Conservation (phyloP, 2,888 invertebrate genomes). For the Chromoteleia sp. region DNA sequence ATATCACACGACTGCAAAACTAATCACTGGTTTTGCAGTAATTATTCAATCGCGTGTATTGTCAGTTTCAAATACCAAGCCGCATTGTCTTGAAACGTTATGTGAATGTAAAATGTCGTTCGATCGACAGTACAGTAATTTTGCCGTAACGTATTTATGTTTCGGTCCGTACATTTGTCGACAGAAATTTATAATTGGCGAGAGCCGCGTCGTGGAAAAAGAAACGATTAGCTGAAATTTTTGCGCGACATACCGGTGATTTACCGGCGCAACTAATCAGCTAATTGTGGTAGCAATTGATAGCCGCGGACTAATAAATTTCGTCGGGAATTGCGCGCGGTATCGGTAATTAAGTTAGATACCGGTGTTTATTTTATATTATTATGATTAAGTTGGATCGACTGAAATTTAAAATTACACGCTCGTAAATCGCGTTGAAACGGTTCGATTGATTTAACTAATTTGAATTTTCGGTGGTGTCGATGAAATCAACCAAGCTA, state of each 20-base stretch:
- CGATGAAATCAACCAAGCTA: slow-evolving; percentile 3
- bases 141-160: slow-evolving; percentile 29
- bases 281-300: slow-evolving; percentile 29
- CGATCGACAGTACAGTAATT: slow-evolving; percentile 28
- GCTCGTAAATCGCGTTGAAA: background rate
- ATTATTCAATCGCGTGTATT: slow-evolving; percentile 56
- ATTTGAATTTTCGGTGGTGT: slow-evolving; percentile 21
- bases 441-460: background rate
- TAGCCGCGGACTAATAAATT: slow-evolving; percentile 11
- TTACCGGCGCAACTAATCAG: slow-evolving; percentile 23
- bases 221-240: slow-evolving; percentile 21
- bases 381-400: slow-evolving; percentile 1
- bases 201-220: background rate
- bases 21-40: slow-evolving; percentile 44
- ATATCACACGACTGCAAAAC: slow-evolving; percentile 34
- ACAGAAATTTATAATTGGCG: slow-evolving; percentile 30
- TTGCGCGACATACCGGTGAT: slow-evolving; percentile 3
- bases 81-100: slow-evolving; percentile 56
- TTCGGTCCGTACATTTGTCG: slow-evolving; percentile 13
- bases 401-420: background rate
- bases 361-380: background rate
- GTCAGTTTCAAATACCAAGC: slow-evolving; percentile 39
- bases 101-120: slow-evolving; percentile 40
- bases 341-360: slow-evolving; percentile 9
- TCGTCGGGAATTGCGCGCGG: background rate